Conservation (phyloP, 2,113 vertebrate species). For the Cinclus mexicanus region DNA sequence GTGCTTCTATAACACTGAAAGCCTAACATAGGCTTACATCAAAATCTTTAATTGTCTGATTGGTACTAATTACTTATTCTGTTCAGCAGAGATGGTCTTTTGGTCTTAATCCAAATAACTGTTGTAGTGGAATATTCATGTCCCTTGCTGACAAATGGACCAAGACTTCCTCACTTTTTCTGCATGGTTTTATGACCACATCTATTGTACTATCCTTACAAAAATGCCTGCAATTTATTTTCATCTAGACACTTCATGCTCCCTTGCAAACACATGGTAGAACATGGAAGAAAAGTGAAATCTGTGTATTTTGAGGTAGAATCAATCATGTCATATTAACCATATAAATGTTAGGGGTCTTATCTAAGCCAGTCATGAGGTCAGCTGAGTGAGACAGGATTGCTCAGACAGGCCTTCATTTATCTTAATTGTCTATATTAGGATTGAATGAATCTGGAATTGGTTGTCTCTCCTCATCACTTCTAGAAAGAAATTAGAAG, state of each 20-base stretch:
- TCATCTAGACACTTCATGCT: background rate
- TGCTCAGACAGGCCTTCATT: background rate
- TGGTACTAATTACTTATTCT: background rate
- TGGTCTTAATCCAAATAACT: background rate
- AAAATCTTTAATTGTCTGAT: conserved; percentile 5
- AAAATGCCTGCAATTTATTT: conserved; percentile 41
- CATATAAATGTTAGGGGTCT: background rate
- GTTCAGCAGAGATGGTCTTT: background rate
- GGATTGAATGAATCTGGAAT: background rate
- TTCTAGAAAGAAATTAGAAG: conserved; percentile 7
- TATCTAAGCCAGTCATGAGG: background rate
- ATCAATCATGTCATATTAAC: conserved; percentile 25
- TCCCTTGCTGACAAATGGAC: background rate
- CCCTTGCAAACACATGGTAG: conserved; percentile 1
- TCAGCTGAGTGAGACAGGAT: background rate
- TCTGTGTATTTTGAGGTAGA: conserved; percentile 14
- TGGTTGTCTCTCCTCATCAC: background rate
- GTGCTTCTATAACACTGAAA: background rate
- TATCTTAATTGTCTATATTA: background rate
- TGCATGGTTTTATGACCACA: background rate
- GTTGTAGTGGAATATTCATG: background rate
- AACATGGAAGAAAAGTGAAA: conserved; percentile 17
- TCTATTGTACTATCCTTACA: background rate
- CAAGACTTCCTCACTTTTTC: background rate
- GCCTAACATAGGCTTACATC: background rate